A percentile compares a stretch with the other conserved stretches of the same genome.
These are phyloP conservation scores for Ectemnius lituratus DNA, from an alignment of 2,888 invertebrate species.

Conservation along the genomic window DNA sequence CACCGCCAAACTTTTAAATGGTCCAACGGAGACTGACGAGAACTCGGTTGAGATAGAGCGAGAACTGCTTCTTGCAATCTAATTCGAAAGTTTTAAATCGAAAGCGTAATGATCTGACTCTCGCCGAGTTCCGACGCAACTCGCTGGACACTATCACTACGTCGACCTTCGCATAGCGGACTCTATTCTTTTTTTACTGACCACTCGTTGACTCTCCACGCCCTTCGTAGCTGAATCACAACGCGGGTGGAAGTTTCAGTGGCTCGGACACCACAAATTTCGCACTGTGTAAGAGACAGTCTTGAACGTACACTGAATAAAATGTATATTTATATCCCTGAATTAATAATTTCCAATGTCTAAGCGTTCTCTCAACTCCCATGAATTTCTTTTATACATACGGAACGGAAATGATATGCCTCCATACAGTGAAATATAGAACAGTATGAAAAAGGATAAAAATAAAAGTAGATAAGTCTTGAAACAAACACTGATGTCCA, in stretches of 20 bases:
- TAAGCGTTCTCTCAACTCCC: too few relatives aligned
- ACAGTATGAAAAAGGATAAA: slow-evolving; percentile 20
- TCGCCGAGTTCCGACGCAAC: not conserved
- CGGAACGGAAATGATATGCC: too few relatives aligned
- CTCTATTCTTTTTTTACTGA: too few relatives aligned
- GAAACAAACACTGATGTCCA: slow-evolving; percentile 9
- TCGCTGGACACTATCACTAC: not conserved
- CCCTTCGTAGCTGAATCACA: too few relatives aligned
- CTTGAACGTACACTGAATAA: too few relatives aligned
- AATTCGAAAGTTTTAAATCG: slow-evolving; percentile 69
- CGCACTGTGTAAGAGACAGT: slow-evolving; percentile 13
- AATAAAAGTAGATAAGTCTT: not conserved
- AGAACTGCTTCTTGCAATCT: slow-evolving; percentile 59
- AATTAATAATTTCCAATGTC: too few relatives aligned
- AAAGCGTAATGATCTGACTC: slow-evolving; percentile 48
- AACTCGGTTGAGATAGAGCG: slow-evolving; percentile 5
- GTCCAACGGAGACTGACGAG: slow-evolving; percentile 33
- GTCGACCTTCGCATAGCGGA: not conserved
- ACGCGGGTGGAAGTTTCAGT: too few relatives aligned
- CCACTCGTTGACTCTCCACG: too few relatives aligned
- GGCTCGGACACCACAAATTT: too few relatives aligned
- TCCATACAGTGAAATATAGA: too few relatives aligned
- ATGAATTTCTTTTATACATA: too few relatives aligned
- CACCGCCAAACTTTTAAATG: slow-evolving; percentile 63
- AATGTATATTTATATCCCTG: too few relatives aligned